Evolutionary conservation across 2,797 vertebrate species (phyloP), one percentile per base, ranked within the genome.

Genomic region (Taenioides sp.): DNA sequence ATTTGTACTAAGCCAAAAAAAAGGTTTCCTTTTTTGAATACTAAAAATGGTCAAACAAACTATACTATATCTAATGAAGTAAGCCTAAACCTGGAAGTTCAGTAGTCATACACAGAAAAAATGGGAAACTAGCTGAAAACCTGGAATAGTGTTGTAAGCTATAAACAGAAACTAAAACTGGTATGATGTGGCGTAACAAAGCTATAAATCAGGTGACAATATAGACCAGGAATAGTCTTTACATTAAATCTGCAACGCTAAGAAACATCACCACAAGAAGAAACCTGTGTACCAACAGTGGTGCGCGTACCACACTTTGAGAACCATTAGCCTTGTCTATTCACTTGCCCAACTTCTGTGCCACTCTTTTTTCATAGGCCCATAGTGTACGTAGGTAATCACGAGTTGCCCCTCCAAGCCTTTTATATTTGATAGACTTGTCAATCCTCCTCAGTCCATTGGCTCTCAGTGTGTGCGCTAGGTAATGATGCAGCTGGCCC

Each of bases 401-500:
- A 47, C n/a, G 22, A 64, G 62, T 37, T 23, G 59, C 61, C 43
- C 64, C 64, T 22, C 40, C 22, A 7, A 65, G 40, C 27, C 64
- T 64, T 64, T 64, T 64, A 64, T 43, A 65, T 65, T 86, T 89
- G 83, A 90, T 90, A 82, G 85, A 88, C 88, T 91, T 80, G 65
- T 85, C 78, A 86, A 89, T 85, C 83, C 82, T 76, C 72, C 77
- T 71, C 80, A 82, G 79, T 89, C 85, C 87, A 87, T 90, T 86
- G 86, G 85, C 74, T 77, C 88, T 65, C 87, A 89, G 90, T 92
- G 91, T 93, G 87, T 92, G 84, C 85, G 88, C 88, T 77, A 91
- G 92, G 84, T 88, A 88, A 82, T 88, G 90, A 91, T 91, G 87
- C 90, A 91, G 88, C 57, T 72, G 84, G 74, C 74, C 89, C 87